Evolutionary conservation across 37 sponge, comb jelly and placozoan genomes (phyloP).

Genomic region (Halichondria panicea): DNA sequence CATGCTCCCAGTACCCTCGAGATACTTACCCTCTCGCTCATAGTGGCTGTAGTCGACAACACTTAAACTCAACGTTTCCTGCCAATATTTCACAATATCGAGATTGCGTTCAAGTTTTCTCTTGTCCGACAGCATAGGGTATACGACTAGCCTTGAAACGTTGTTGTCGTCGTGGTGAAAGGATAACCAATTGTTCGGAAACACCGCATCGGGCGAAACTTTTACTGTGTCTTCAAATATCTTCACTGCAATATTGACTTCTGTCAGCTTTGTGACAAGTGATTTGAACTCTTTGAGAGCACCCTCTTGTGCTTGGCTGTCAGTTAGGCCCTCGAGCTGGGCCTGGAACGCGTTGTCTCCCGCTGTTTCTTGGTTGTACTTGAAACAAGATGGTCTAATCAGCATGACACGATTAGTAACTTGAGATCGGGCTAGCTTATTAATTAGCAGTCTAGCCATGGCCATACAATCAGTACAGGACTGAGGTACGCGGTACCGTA

Average conservation of each 20-base stretch:
- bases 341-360: constrained; percentile 65
- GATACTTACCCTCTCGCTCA: constrained; percentile 48
- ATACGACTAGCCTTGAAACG: constrained; percentile 29
- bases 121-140: constrained; percentile 62
- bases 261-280: constrained; percentile 29
- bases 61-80: background rate
- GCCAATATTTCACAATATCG: constrained; percentile 37
- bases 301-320: background rate
- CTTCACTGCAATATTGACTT: constrained; percentile 17
- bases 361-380: constrained; percentile 52
- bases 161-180: constrained; percentile 25
- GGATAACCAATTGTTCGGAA: constrained; percentile 87
- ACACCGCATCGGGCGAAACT: constrained; percentile 57
- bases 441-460: background rate
- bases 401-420: constrained; percentile 50
- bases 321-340: background rate
- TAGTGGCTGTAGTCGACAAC: constrained; percentile 52
- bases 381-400: constrained; percentile 58
- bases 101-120: constrained; percentile 47
- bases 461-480: background rate
- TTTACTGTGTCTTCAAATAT: constrained; percentile 39
- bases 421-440: constrained; percentile 18
- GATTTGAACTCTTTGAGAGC: constrained; percentile 57
- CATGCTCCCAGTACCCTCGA: constrained; percentile 89
- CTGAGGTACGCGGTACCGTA: no score